Evolutionary conservation across 2,797 vertebrate species (phyloP).

Genomic region (Smutsia gigantea): DNA sequence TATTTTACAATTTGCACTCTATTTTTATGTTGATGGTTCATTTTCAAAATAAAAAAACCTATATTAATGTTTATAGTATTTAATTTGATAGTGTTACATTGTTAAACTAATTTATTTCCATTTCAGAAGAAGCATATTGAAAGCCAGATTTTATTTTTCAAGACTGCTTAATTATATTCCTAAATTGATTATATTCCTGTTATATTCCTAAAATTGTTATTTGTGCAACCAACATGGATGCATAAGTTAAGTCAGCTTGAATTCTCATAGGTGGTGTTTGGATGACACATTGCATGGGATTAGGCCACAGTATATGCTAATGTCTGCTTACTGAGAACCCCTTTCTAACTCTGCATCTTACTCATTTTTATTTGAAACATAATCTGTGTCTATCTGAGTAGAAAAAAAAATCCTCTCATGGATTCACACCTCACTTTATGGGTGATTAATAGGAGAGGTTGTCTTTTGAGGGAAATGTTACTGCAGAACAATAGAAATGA

Average conservation of each 20-base stretch:
- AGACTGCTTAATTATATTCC: neutral
- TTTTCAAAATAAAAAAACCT: slow-evolving; percentile 46
- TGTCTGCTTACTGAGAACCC: neutral
- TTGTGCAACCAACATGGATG: neutral
- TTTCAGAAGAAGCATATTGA: slow-evolving; percentile 34
- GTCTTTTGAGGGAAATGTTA: neutral
- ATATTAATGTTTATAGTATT: slow-evolving; percentile 20
- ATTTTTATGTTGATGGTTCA: slow-evolving; percentile 48
- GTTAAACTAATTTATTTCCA: slow-evolving; percentile 8
- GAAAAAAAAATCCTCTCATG: neutral
- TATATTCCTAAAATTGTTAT: neutral
- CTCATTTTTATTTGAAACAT: neutral
- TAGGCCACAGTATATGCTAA: neutral
- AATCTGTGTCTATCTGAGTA: neutral
- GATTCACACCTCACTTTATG: neutral
- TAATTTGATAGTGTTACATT: slow-evolving; percentile 30
- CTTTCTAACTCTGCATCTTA: neutral
- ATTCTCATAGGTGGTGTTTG: neutral
- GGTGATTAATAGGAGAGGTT: neutral
- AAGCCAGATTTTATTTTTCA: slow-evolving; percentile 15
- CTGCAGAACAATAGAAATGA: neutral
- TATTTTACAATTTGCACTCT: slow-evolving; percentile 29
- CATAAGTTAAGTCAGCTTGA: neutral
- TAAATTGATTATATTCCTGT: neutral
- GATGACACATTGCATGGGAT: neutral